phyloP scores from a whole-genome alignment of 2,888 invertebrate species.

The Drosophila rubida region DNA sequence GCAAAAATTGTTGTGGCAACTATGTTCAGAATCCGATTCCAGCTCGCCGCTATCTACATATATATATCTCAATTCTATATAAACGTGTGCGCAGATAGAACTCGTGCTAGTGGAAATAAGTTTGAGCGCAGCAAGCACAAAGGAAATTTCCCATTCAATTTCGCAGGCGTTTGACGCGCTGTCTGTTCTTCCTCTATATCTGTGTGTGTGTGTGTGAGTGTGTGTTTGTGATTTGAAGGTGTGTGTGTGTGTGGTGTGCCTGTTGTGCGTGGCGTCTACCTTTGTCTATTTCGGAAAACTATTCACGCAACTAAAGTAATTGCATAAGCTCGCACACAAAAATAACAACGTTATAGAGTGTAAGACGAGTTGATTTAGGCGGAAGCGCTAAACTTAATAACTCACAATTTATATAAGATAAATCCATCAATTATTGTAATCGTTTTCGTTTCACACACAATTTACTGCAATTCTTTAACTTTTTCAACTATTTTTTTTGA shows the following conservation, averaged over 20 bases:
- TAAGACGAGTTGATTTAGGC: neutral
- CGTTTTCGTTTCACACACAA: too few species aligned
- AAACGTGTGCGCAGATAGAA: slow-evolving; percentile 7
- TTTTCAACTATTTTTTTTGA: too few species aligned
- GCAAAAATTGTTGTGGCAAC: slow-evolving; percentile 70
- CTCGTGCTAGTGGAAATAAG: slow-evolving; percentile 55
- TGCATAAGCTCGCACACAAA: neutral
- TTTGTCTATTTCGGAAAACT: slow-evolving; percentile 51
- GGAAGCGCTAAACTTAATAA: neutral
- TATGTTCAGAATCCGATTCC: slow-evolving; percentile 50
- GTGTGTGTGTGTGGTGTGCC: slow-evolving; percentile 5
- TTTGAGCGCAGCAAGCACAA: slow-evolving; percentile 60
- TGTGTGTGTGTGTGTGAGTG: slow-evolving; percentile 8
- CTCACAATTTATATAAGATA: too few species aligned
- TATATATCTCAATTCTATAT: slow-evolving; percentile 17
- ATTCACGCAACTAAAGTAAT: slow-evolving; percentile 30
- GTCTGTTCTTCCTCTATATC: slow-evolving; percentile 44
- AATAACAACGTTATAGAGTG: neutral
- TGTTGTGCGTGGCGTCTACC: slow-evolving; percentile 31
- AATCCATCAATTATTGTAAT: too few species aligned
- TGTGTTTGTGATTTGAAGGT: slow-evolving; percentile 19
- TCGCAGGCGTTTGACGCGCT: slow-evolving; percentile 71
- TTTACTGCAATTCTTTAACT: too few species aligned
- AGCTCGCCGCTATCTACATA: slow-evolving; percentile 17
- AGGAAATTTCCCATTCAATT: slow-evolving; percentile 76